phyloP scores from a whole-genome alignment of 2,113 vertebrate species.

The Himantopus leucocephalus region DNA sequence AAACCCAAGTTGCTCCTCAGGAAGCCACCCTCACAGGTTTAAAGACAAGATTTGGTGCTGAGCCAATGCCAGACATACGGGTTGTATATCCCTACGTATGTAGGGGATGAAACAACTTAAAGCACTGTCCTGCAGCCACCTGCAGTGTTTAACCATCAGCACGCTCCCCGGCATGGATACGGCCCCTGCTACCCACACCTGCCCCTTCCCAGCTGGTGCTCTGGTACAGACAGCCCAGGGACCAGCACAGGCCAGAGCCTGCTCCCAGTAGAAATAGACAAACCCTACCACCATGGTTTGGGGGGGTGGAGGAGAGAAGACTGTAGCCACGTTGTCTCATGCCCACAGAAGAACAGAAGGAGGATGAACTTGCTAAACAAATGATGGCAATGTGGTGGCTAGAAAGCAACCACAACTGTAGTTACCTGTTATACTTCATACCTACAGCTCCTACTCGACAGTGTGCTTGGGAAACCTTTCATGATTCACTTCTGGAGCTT shows the following conservation, averaged over 20 bases:
- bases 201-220: neutral
- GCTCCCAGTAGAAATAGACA: neutral
- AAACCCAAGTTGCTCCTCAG: neutral
- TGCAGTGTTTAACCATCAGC: neutral
- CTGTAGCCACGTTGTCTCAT: neutral
- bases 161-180: neutral
- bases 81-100: fast-evolving
- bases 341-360: neutral
- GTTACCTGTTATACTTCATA: neutral
- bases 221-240: neutral
- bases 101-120: neutral
- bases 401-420: neutral
- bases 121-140: neutral
- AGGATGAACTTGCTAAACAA: neutral
- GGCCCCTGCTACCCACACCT: neutral
- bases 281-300: neutral
- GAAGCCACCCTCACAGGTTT: neutral
- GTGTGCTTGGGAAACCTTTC: neutral
- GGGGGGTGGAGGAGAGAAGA: neutral
- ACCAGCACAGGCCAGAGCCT: neutral
- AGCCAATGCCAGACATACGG: neutral
- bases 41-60: neutral
- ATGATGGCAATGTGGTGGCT: neutral
- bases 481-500: neutral
- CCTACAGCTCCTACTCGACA: neutral